Conservation (phyloP, 2,113 vertebrate species). For the Plecturocebus donacophilus region DNA sequence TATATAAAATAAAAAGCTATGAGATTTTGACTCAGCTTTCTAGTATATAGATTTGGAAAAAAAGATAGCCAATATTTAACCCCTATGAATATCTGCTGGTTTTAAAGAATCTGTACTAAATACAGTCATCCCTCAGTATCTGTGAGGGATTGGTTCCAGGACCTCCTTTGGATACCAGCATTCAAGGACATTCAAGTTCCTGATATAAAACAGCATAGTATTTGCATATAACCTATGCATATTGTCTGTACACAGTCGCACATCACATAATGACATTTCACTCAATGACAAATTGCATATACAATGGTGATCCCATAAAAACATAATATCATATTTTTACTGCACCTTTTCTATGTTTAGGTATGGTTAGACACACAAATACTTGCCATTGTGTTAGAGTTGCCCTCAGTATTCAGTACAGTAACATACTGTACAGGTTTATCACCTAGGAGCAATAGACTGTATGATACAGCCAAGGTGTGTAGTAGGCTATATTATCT, state of each 20-base stretch:
- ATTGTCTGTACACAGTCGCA: not conserved
- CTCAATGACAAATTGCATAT: not conserved
- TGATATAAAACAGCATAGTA: not conserved
- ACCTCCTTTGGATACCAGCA: not conserved
- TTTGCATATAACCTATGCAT: not conserved
- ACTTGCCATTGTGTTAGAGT: not conserved
- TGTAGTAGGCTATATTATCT: not conserved
- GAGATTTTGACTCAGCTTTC: not conserved
- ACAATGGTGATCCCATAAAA: not conserved
- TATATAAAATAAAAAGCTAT: not conserved
- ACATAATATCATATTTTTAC: not conserved
- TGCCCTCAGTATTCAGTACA: not conserved
- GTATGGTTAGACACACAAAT: not conserved
- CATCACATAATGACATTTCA: not conserved
- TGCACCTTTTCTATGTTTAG: not conserved
- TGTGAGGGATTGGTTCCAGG: not conserved
- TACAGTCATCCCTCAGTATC: not conserved
- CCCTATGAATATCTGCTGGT: not conserved
- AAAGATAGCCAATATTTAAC: not conserved
- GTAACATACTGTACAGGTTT: not conserved
- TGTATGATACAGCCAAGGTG: not conserved
- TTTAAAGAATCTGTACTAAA: slow-evolving; percentile 33
- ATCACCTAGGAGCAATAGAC: not conserved
- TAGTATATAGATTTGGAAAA: not conserved
- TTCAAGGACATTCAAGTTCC: not conserved